These are phyloP conservation scores for Xanthia togata DNA, from an alignment of 2,888 invertebrate species.

Conservation along the genomic window DNA sequence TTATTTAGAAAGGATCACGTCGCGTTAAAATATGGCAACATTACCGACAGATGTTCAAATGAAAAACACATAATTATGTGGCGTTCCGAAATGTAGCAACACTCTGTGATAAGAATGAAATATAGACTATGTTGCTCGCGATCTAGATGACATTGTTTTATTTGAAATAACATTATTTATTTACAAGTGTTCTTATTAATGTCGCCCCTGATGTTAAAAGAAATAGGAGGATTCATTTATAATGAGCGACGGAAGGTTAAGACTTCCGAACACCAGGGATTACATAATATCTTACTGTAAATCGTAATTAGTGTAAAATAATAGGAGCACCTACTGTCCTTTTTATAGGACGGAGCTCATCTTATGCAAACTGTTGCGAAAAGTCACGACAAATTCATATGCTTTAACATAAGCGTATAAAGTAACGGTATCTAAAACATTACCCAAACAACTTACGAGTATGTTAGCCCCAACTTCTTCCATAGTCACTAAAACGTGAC, in stretches of 20 bases:
- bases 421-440: background rate
- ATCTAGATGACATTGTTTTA: slow-evolving; percentile 8
- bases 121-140: background rate
- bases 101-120: slow-evolving; percentile 1
- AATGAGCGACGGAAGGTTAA: background rate
- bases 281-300: background rate
- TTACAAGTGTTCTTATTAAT: slow-evolving; percentile 9
- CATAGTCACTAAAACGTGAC: slow-evolving; percentile 44
- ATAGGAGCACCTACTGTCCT: background rate
- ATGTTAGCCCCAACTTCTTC: background rate
- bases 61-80: slow-evolving; percentile 33
- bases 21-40: slow-evolving; percentile 39
- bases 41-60: slow-evolving; percentile 32
- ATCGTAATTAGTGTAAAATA: background rate
- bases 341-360: background rate
- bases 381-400: background rate
- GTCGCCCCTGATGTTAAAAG: slow-evolving; percentile 5
- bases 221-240: background rate
- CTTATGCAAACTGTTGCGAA: background rate
- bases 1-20: slow-evolving; percentile 68
- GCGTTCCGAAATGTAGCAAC: slow-evolving; percentile 8
- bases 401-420: background rate
- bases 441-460: background rate
- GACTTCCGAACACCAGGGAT: background rate
- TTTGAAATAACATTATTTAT: slow-evolving; percentile 18